Evolutionary conservation across 2,888 invertebrate species (phyloP).

Genomic region (Thereva nobilitata): DNA sequence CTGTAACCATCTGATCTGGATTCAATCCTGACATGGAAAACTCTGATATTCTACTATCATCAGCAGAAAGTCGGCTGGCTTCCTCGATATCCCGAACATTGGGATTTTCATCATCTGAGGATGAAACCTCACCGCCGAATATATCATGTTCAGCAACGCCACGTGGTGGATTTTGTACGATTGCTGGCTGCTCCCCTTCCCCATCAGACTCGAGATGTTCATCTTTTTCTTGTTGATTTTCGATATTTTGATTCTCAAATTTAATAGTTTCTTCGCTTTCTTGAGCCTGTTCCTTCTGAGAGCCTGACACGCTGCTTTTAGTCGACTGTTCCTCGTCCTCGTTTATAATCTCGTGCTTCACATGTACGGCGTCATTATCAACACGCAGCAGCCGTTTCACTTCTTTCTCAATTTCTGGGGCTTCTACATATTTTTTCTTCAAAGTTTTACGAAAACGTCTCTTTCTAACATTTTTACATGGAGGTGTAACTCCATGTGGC

Average conservation of each 20-base stretch:
- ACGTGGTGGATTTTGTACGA: constrained; percentile 48
- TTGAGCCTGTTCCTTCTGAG: constrained; percentile 43
- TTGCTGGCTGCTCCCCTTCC: constrained; percentile 49
- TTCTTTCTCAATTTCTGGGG: constrained; percentile 98
- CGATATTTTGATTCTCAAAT: constrained; percentile 15
- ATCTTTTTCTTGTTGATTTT: constrained; percentile 40
- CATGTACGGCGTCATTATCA: constrained; percentile 89
- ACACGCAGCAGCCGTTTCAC: constrained; percentile 87
- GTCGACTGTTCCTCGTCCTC: constrained; percentile 75
- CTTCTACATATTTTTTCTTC: constrained; percentile 95
- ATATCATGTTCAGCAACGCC: constrained; percentile 77
- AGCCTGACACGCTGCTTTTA: constrained; percentile 31
- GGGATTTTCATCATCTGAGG: constrained; percentile 74
- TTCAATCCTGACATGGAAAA: constrained; percentile 57
- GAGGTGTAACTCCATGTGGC: constrained; percentile 96
- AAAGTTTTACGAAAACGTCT: constrained; percentile 91
- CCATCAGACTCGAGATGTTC: constrained; percentile 52
- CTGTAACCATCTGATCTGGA: constrained; percentile 50
- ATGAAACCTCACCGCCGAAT: constrained; percentile 91
- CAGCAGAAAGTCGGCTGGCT: constrained; percentile 72
- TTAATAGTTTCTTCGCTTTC: constrained; percentile 56
- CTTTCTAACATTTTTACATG: constrained; percentile 92
- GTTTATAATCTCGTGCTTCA: constrained; percentile 86
- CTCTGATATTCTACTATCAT: constrained; percentile 75
- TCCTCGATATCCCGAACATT: constrained; percentile 79